Percentiles rank a stretch among this genome's conserved stretches.
Evolutionary conservation across 1,140 invertebrate species (phyloP).

Genomic region (Thaumetopoea pityocampa): DNA sequence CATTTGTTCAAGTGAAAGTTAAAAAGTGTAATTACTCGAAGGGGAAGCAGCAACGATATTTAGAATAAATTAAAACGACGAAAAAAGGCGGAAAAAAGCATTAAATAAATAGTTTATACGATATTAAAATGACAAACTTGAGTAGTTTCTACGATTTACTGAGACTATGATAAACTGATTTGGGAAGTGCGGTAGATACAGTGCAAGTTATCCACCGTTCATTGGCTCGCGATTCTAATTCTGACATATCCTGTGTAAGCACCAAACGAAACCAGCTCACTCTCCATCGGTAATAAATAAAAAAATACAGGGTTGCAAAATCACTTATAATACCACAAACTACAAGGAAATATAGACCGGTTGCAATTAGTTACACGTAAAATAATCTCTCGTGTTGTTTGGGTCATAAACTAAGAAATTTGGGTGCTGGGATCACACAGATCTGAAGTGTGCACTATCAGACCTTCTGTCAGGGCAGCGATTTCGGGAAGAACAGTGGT

Average conservation of each 20-base stretch:
- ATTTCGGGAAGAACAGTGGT: too few species aligned
- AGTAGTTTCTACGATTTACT: conserved; percentile 16
- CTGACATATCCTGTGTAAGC: conserved; percentile 43
- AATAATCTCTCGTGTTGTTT: too few species aligned
- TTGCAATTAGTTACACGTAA: too few species aligned
- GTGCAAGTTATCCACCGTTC: conserved; percentile 36
- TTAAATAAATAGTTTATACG: neutral
- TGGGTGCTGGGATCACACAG: too few species aligned
- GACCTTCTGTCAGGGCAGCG: too few species aligned
- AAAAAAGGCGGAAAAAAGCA: neutral
- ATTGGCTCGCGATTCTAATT: conserved; percentile 47
- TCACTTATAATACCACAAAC: conserved; percentile 9
- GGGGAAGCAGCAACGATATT: neutral
- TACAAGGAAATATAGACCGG: neutral
- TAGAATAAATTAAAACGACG: neutral
- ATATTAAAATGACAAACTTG: neutral
- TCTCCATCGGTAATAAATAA: conserved; percentile 31
- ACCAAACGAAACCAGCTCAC: conserved; percentile 29
- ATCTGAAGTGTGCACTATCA: too few species aligned
- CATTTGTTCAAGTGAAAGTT: too few species aligned
- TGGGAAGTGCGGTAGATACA: conserved; percentile 44
- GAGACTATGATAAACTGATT: conserved; percentile 39
- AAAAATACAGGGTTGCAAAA: conserved; percentile 19
- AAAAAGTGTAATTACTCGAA: neutral
- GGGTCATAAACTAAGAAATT: too few species aligned